These are phyloP conservation scores for Melanotaenia maccullochi DNA, from an alignment of 2,797 vertebrate genomes.

Conservation along the genomic window DNA sequence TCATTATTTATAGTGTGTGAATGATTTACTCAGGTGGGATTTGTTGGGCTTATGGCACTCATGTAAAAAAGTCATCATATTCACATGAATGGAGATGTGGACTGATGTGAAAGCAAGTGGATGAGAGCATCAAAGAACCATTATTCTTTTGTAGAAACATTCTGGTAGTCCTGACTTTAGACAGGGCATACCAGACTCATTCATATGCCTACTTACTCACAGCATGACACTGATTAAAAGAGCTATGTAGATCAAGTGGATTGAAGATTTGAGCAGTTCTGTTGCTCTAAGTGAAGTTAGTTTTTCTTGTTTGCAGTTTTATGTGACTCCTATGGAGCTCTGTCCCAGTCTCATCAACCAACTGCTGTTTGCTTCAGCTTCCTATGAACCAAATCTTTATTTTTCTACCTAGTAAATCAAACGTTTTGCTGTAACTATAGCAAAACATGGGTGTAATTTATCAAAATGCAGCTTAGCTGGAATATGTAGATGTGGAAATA, in stretches of 20 bases:
- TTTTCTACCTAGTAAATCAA: constrained; percentile 40
- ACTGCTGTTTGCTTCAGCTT: constrained; percentile 55
- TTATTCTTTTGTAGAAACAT: not conserved
- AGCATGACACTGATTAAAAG: constrained; percentile 15
- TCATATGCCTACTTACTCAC: constrained; percentile 4
- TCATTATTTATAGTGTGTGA: not conserved
- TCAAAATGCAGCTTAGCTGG: not conserved
- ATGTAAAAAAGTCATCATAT: constrained; percentile 36
- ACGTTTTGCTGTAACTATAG: constrained; percentile 21
- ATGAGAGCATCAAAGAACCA: constrained; percentile 28
- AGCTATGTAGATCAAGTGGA: constrained; percentile 18
- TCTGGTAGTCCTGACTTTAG: constrained; percentile 1
- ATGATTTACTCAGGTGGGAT: not conserved
- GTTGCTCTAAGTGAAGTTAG: constrained; percentile 1
- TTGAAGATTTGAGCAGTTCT: not conserved
- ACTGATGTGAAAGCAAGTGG: constrained; percentile 35
- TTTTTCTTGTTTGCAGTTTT: constrained; percentile 34
- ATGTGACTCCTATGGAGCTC: constrained; percentile 31
- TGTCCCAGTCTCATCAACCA: constrained; percentile 57
- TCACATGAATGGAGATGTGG: constrained; percentile 40
- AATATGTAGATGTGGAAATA: too few species aligned
- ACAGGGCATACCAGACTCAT: not conserved
- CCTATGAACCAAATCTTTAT: constrained; percentile 45
- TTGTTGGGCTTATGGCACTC: constrained; percentile 1
- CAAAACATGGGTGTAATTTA: constrained; percentile 17